These are phyloP conservation scores for Dicranocentrus wangi DNA, from an alignment of 2,888 invertebrate species.

Conservation along the genomic window DNA sequence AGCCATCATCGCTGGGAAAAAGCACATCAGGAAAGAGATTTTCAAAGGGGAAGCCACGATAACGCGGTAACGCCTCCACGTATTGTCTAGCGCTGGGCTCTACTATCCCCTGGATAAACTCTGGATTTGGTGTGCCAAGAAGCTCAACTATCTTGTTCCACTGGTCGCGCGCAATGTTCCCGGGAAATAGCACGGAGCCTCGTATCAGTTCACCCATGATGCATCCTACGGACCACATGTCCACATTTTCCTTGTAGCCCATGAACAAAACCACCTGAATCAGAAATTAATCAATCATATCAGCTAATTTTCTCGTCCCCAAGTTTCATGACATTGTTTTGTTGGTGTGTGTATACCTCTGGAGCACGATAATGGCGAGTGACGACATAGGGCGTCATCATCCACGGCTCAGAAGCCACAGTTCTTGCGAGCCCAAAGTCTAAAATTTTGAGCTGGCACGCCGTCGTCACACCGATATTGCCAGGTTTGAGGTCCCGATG, in stretches of 20 bases:
- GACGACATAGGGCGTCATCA: constrained; percentile 99
- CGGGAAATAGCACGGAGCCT: constrained; percentile 98
- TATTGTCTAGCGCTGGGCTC: constrained; percentile 98
- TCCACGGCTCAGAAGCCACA: constrained; percentile 97
- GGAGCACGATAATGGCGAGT: constrained; percentile 99
- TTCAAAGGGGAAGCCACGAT: constrained; percentile 95
- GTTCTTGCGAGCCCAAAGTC: constrained; percentile 99
- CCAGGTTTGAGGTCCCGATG: constrained; percentile 99
- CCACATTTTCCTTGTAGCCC: constrained; percentile 99
- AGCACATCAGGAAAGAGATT: constrained; percentile 97
- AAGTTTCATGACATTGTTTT: too few species aligned
- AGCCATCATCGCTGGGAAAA: constrained; percentile 98
- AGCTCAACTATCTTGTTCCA: constrained; percentile 99
- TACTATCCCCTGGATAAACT: constrained; percentile 97
- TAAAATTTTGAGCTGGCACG: constrained; percentile 98
- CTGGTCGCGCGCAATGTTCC: constrained; percentile 99
- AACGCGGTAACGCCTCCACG: constrained; percentile 97
- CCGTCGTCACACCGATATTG: constrained; percentile 99
- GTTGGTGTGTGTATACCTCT: too few species aligned
- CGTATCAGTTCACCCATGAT: constrained; percentile 99
- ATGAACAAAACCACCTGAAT: constrained; percentile 86
- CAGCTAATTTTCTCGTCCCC: too few species aligned
- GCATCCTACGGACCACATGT: constrained; percentile 99
- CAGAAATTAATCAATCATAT: too few species aligned
- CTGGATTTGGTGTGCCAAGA: constrained; percentile 86